Percentiles rank a stretch among this genome's conserved stretches.
These are phyloP conservation scores for Steinernema feltiae DNA, from an alignment of 1,140 invertebrate species.

Conservation along the genomic window DNA sequence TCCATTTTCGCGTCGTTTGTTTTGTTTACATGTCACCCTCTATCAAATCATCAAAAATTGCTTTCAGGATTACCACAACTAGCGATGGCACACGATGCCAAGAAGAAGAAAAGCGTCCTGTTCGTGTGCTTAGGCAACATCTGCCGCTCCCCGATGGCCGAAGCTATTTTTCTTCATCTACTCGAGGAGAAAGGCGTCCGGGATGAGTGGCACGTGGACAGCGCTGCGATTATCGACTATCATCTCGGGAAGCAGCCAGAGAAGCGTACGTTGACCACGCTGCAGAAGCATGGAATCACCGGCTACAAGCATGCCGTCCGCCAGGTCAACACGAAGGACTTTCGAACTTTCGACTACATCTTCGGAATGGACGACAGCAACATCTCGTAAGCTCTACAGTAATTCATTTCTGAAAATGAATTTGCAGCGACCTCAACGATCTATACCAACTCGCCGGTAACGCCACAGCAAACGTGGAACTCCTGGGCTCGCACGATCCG, in stretches of 20 bases:
- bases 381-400: slow-evolving; percentile 61
- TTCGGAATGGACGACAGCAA: slow-evolving; percentile 84
- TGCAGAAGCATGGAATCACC: slow-evolving; percentile 69
- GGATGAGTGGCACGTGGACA: slow-evolving; percentile 72
- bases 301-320: slow-evolving; percentile 70
- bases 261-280: slow-evolving; percentile 66
- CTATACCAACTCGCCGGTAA: slow-evolving; percentile 56
- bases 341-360: slow-evolving; percentile 73
- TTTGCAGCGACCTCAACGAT: slow-evolving; percentile 62
- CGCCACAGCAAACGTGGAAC: slow-evolving; percentile 69
- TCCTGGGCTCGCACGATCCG: slow-evolving; percentile 76
- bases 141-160: slow-evolving; percentile 87
- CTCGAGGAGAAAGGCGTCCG: slow-evolving; percentile 65
- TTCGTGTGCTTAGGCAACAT: slow-evolving; percentile 69
- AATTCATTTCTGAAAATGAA: slow-evolving; percentile 20
- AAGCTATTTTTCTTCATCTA: slow-evolving; percentile 75
- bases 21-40: no score
- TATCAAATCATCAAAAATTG: no score
- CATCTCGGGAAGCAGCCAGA: slow-evolving; percentile 77
- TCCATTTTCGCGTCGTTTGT: no score
- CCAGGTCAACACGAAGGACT: slow-evolving; percentile 69
- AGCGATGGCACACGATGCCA: not conserved
- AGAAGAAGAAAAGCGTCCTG: slow-evolving; percentile 27
- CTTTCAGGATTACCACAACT: not conserved
- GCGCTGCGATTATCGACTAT: slow-evolving; percentile 76